A percentile compares a stretch with the other conserved stretches of the same genome.
Conservation (phyloP, 2,797 vertebrate species). For the Chelon auratus region DNA sequence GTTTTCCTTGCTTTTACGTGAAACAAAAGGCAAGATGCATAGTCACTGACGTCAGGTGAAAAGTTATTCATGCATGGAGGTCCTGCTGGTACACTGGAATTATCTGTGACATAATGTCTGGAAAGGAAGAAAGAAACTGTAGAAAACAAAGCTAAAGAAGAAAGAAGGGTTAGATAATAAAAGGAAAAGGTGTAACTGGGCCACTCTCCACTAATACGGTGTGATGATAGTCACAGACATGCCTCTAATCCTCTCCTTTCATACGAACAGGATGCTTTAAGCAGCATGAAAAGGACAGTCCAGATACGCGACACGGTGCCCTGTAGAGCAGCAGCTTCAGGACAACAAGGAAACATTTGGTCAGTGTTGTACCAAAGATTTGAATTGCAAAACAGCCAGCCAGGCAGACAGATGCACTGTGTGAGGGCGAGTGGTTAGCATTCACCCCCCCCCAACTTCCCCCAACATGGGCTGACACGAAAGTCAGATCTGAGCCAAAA, state of each 20-base stretch:
- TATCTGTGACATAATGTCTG: constrained; percentile 63
- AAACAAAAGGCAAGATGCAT: constrained; percentile 8
- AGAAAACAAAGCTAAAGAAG: constrained; percentile 40
- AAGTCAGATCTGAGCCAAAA: constrained; percentile 18
- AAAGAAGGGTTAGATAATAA: constrained; percentile 12
- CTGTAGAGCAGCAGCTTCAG: constrained; percentile 39
- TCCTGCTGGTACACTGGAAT: constrained; percentile 25
- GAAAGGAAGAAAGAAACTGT: constrained; percentile 24
- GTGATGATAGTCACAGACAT: constrained; percentile 48
- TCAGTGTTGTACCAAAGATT: constrained; percentile 66
- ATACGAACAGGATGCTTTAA: constrained; percentile 48
- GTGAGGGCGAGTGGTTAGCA: constrained; percentile 44
- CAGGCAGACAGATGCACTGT: constrained; percentile 42
- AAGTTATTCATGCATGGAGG: constrained; percentile 29
- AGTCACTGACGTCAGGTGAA: constrained; percentile 25
- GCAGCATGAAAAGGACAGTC: constrained; percentile 52
- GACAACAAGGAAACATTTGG: constrained; percentile 72
- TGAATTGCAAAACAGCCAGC: constrained; percentile 76
- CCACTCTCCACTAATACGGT: constrained; percentile 32
- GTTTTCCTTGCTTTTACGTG: constrained; percentile 3
- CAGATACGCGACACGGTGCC: constrained; percentile 57
- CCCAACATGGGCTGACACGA: constrained; percentile 28
- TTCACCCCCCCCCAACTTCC: constrained; percentile 29
- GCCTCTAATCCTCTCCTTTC: constrained; percentile 52
- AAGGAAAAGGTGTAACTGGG: constrained; percentile 33